phyloP scores from a whole-genome alignment of 1,140 invertebrate genomes.

The Epicauta chinensis region DNA sequence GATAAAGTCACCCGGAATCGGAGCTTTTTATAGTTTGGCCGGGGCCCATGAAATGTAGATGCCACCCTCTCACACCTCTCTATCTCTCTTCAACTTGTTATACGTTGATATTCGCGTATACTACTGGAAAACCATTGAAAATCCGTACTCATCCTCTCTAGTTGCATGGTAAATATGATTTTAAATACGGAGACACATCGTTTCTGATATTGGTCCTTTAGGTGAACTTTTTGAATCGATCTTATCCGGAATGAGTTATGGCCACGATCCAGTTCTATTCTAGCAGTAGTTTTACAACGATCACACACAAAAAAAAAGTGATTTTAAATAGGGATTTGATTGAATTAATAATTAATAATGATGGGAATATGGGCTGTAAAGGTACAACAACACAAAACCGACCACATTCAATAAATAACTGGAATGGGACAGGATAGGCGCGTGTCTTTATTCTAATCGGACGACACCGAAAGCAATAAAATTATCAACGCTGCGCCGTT shows the following conservation, averaged over 20 bases:
- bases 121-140: constrained; percentile 1
- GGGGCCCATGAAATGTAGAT: constrained; percentile 43
- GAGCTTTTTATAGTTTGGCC: constrained; percentile 42
- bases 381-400: too few relatives aligned
- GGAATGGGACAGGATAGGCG: not conserved
- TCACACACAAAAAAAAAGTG: too few relatives aligned
- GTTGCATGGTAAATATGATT: constrained; percentile 38
- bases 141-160: constrained; percentile 2
- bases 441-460: constrained; percentile 4
- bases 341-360: too few relatives aligned
- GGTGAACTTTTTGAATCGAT: too few relatives aligned
- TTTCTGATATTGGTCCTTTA: too few relatives aligned
- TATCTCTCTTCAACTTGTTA: not conserved
- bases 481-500: constrained; percentile 30
- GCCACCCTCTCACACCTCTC: constrained; percentile 29
- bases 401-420: too few relatives aligned
- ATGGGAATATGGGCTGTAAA: too few relatives aligned
- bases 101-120: not conserved
- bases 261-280: too few relatives aligned
- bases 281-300: too few relatives aligned
- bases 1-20: constrained; percentile 44
- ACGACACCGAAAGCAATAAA: constrained; percentile 14
- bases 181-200: constrained; percentile 40
- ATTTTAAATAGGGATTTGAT: too few relatives aligned
- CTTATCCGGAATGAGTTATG: too few relatives aligned